Base-by-base conservation (phyloP, 2,113 vertebrate species). In the Labrus mixtus region DNA sequence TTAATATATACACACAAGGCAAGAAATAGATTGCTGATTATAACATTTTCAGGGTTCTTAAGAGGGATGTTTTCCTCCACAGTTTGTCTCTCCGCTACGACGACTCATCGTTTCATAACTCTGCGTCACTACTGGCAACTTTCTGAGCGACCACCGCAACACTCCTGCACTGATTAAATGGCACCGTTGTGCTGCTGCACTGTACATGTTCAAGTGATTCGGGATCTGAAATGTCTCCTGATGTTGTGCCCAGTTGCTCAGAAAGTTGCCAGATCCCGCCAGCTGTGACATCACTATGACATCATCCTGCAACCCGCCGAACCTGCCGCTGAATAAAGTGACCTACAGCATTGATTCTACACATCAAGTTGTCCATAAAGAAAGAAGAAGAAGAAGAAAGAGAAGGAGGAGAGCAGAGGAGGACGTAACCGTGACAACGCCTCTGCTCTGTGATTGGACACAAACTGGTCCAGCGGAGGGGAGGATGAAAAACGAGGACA, bases 311-410 rank as follows among this genome's bases (percentile, higher is more conserved):
- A 46, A 8, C 57, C 46, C 70, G 8, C 53, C 53, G 84, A 90
- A 92, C 83, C 91, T 90, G 92, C 92, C 71, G 11, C 87, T 36
- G 84, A 88, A 79, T 93, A 95, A 94, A 94, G 94, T 94, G 94
- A 95, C 94, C 92, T 92, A 94, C 89, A 92, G 92, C 90, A 76
- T 90, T 85, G 89, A 91, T 89, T 93, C 91, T 90, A 88, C 87
- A 87, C 62, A 23, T 84, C 69, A 78, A 69, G 62, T 33, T 78
- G 78, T 89, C 83, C 65, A 9, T 65, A 50, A 78, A 88, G 79
- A 91, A 93, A 85, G 76, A 39, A 19, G 19, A 63, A 73, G 29
- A 37, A 50, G 8, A 48, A 5, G n/a, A 20, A 6, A 41, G 20
- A 53, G 6, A 61, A 25, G 17, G 17, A 59, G 22, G 12, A 36